These are phyloP conservation scores for Alsophila aescularia DNA, from an alignment of 2,888 invertebrate species.

Conservation along the genomic window DNA sequence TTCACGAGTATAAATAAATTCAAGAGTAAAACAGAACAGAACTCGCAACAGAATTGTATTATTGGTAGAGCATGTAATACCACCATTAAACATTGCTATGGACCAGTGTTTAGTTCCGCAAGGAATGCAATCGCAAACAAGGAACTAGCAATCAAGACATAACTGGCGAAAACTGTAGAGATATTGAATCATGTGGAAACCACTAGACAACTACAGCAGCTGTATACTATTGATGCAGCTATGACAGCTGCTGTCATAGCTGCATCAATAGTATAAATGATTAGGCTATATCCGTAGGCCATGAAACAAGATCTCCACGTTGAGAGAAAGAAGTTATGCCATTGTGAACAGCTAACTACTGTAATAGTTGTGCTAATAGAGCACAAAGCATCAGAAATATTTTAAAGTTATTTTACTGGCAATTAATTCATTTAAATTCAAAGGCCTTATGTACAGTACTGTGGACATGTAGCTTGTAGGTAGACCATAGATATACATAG, in stretches of 20 bases:
- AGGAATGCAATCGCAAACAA: slow-evolving; percentile 29
- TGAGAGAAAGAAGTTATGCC: no score
- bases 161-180: slow-evolving; percentile 9
- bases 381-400: no score
- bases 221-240: background rate
- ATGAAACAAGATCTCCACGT: no score
- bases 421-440: no score
- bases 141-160: slow-evolving; percentile 23
- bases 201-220: background rate
- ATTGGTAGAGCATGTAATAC: slow-evolving; percentile 1
- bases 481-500: no score
- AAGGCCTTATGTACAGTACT: no score
- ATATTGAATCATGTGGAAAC: slow-evolving; percentile 8
- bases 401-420: no score
- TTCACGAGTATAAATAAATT: no score
- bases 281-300: background rate
- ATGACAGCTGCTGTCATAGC: no score
- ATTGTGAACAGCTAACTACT: no score
- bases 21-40: background rate
- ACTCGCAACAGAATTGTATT: slow-evolving; percentile 6
- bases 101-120: slow-evolving; percentile 34
- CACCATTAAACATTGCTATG: slow-evolving; percentile 14
- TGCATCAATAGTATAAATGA: background rate
- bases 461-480: no score
- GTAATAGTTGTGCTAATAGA: no score